Evolutionary conservation across 2,113 vertebrate genomes (phyloP).

Genomic region (rat (Rattus norvegicus)): DNA sequence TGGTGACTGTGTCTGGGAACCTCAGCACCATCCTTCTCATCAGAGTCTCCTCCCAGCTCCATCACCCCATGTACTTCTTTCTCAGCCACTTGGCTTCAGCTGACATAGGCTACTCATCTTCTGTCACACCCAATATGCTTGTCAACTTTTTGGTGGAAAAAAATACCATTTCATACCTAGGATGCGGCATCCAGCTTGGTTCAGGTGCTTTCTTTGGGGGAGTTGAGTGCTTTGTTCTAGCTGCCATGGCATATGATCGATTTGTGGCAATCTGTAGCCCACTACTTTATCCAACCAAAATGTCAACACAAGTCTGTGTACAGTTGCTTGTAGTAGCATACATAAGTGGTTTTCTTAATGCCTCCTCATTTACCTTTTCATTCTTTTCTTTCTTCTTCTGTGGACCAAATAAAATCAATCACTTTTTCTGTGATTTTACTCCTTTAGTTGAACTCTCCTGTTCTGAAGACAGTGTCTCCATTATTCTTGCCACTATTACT

Average conservation of each 20-base stretch:
- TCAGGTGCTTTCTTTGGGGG: background rate
- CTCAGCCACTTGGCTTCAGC: background rate
- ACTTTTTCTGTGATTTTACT: conserved; percentile 25
- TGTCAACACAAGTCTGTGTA: background rate
- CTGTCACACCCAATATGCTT: conserved; percentile 38
- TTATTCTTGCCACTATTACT: background rate
- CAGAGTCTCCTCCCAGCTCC: conserved; percentile 14
- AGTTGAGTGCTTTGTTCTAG: background rate
- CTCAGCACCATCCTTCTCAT: conserved; percentile 6
- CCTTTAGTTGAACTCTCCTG: conserved; percentile 4
- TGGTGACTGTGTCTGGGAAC: background rate
- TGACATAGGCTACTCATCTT: background rate
- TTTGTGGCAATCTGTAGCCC: background rate
- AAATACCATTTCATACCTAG: background rate
- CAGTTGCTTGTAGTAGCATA: background rate
- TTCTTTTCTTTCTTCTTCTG: conserved; percentile 41
- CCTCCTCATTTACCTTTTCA: background rate
- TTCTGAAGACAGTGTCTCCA: background rate
- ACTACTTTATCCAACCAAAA: background rate
- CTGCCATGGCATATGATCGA: conserved; percentile 22
- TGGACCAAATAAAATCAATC: background rate
- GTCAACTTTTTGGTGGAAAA: background rate
- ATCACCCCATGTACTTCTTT: conserved; percentile 42
- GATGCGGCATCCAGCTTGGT: background rate
- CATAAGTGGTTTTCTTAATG: background rate